Evolutionary conservation across 2,888 invertebrate species (phyloP).

Genomic region (Drosophila koepferae): DNA sequence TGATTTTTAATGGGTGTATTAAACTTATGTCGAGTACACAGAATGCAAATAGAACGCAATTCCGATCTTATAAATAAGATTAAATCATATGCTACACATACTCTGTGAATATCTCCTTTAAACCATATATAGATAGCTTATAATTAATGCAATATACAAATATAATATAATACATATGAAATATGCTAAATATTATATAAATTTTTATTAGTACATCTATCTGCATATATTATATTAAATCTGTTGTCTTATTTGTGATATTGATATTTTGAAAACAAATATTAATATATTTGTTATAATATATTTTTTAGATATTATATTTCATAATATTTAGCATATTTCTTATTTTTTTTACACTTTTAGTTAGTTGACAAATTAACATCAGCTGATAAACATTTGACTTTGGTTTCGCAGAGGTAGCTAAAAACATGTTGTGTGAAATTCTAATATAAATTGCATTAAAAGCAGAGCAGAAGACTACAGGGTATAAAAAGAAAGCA

Average conservation of each 20-base stretch:
- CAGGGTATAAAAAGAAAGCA: conserved; percentile 63
- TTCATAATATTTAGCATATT: not conserved
- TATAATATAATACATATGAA: too few relatives aligned
- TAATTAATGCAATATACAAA: not conserved
- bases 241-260: too few relatives aligned
- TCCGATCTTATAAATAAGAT: not conserved
- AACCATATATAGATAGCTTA: too few relatives aligned
- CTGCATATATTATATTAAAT: too few relatives aligned
- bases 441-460: conserved; percentile 71
- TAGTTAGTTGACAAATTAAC: not conserved
- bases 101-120: not conserved
- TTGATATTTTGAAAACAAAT: too few relatives aligned
- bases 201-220: not conserved
- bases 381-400: conserved; percentile 7
- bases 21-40: not conserved
- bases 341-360: not conserved
- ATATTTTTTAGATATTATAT: not conserved
- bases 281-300: not conserved
- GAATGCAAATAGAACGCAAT: not conserved
- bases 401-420: conserved; percentile 22
- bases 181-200: not conserved
- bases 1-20: conserved; percentile 3
- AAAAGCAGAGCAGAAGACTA: conserved; percentile 19
- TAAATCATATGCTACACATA: not conserved
- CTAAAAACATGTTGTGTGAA: conserved; percentile 59